Percentiles rank a stretch among this genome's conserved stretches.
Evolutionary conservation across 2,888 invertebrate genomes (phyloP).

Genomic region (Brachypalpus laphriformis): DNA sequence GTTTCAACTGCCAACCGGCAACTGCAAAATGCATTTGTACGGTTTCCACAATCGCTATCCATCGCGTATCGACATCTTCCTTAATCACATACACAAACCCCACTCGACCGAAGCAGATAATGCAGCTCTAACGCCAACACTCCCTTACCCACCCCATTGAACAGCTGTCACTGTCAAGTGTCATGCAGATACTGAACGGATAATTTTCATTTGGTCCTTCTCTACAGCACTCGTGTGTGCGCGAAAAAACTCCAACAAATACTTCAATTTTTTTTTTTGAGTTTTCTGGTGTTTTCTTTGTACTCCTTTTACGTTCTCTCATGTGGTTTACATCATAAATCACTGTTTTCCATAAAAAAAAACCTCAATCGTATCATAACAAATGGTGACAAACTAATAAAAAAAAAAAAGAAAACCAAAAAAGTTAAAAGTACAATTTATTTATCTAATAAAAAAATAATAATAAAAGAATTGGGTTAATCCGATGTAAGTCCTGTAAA

Average conservation of each 20-base stretch:
- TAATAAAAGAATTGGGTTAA: slow-evolving; percentile 59
- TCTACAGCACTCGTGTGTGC: slow-evolving; percentile 51
- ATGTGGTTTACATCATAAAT: slow-evolving; percentile 35
- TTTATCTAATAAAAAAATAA: slow-evolving; percentile 30
- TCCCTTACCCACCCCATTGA: neutral
- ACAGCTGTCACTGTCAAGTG: slow-evolving; percentile 63
- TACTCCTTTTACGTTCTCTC: slow-evolving; percentile 16
- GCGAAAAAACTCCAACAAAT: slow-evolving; percentile 14
- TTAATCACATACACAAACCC: neutral
- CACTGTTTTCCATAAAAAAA: neutral
- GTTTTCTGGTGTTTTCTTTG: slow-evolving; percentile 36
- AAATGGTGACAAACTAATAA: slow-evolving; percentile 21
- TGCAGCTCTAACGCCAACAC: neutral
- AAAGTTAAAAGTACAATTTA: slow-evolving; percentile 45
- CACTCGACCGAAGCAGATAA: neutral
- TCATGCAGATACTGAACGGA: slow-evolving; percentile 34
- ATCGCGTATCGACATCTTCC: neutral
- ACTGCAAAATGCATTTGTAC: neutral
- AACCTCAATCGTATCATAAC: neutral
- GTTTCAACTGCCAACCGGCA: neutral
- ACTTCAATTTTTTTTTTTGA: slow-evolving; percentile 45
- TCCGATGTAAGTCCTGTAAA: slow-evolving; percentile 68
- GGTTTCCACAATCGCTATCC: neutral
- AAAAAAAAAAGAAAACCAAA: slow-evolving; percentile 8
- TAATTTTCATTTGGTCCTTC: slow-evolving; percentile 63